phyloP scores from a whole-genome alignment of 2,888 invertebrate genomes.

The Patella caerulea region DNA sequence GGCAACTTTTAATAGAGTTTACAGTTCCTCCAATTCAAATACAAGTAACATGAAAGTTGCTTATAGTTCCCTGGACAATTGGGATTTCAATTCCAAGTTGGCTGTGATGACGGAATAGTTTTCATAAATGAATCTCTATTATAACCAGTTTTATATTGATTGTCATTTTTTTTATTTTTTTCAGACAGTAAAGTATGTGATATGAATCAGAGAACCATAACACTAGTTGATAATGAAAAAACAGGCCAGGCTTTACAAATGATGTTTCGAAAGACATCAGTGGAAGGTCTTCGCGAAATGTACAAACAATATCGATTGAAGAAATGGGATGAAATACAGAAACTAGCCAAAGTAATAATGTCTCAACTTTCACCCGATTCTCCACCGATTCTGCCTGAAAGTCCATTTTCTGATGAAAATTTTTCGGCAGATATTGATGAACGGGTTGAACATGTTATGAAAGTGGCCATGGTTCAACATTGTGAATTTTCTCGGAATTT shows the following conservation, averaged over 20 bases:
- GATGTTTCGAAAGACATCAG: slow-evolving; percentile 9
- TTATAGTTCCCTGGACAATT: too few species aligned
- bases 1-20: too few species aligned
- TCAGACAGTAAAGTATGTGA: neutral
- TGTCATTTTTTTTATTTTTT: neutral
- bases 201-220: neutral
- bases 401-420: neutral
- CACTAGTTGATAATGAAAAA: slow-evolving; percentile 4
- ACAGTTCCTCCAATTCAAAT: too few species aligned
- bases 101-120: too few species aligned
- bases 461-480: slow-evolving; percentile 12
- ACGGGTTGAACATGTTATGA: neutral
- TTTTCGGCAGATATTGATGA: neutral
- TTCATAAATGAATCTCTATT: too few species aligned
- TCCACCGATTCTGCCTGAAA: neutral
- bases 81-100: too few species aligned
- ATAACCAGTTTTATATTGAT: too few species aligned
- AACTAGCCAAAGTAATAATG: slow-evolving; percentile 13
- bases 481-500: slow-evolving; percentile 10
- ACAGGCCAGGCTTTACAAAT: slow-evolving; percentile 12
- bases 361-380: neutral
- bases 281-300: slow-evolving; percentile 10
- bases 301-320: slow-evolving; percentile 14
- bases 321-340: slow-evolving; percentile 13
- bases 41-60: too few species aligned